A percentile compares a stretch with the other conserved stretches of the same genome.
Conservation (phyloP, 2,113 vertebrate genomes). For the Pangasianodon hypophthalmus region DNA sequence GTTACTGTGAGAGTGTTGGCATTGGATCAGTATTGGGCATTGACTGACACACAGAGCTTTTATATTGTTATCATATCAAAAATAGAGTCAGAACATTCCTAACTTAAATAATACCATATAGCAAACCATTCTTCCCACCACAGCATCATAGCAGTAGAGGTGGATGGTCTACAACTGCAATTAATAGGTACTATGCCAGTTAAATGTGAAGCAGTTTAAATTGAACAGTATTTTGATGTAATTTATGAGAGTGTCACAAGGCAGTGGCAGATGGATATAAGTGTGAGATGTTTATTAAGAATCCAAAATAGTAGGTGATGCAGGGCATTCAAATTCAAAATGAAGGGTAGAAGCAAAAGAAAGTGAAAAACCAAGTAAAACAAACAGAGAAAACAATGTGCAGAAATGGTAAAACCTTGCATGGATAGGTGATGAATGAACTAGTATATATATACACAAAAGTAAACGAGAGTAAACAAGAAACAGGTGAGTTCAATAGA, state of each 20-base stretch:
- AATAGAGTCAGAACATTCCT: no score
- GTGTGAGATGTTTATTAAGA: not conserved
- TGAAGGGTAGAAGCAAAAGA: not conserved
- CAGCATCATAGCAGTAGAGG: not conserved
- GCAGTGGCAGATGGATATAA: not conserved
- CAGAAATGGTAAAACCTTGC: not conserved
- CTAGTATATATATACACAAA: not conserved
- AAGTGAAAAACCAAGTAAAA: not conserved
- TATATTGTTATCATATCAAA: not conserved
- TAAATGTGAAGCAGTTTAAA: not conserved
- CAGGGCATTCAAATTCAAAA: not conserved
- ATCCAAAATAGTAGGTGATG: not conserved
- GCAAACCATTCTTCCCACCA: not conserved
- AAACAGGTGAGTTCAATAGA: not conserved
- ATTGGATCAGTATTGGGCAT: not conserved
- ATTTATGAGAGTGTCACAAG: not conserved
- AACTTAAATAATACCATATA: no score
- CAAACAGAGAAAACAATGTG: not conserved
- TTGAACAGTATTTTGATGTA: not conserved
- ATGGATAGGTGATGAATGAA: not conserved
- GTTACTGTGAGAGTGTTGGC: not conserved
- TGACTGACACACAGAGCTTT: not conserved
- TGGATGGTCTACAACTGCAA: not conserved
- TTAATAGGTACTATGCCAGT: not conserved
- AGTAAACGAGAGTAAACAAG: not conserved